Evolutionary conservation across 2,797 vertebrate species (phyloP), one percentile per base, ranked within the genome.

Genomic region (Emydoidea blandingii): DNA sequence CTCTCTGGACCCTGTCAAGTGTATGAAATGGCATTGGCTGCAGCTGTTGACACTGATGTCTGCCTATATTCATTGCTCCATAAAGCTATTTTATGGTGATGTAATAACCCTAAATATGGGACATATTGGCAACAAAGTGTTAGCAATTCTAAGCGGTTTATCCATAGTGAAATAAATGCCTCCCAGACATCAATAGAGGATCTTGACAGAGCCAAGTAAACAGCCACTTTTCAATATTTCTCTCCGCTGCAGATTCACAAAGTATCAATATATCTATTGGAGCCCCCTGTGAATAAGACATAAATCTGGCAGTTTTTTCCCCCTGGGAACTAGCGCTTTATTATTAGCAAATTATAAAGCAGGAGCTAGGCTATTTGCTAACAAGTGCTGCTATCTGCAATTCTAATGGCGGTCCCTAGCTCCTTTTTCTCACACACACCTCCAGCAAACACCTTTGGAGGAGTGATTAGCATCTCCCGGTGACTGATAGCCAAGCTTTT

Each of bases 241-340:
- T 91, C 92, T 47, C 87, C 21, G 86, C 92, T 50, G 85, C 78
- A 93, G 93, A 89, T 90, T 92, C 87, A 53, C 94, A 53, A 90
- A 31, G 86, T 96, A 97, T 97, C 97, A 93, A 97, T 97, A 97
- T 94, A 96, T 96, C 96, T 95, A 95, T 94, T 47, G 92, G 85
- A 88, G 91, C n/a, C 95, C 86, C 95, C 85, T 93, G 93, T 91
- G 88, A 97, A 85, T 79, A 23, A 93, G 92, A 53, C 91, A 96
- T 95, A 95, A 97, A 96, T 95, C 97, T 68, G 84, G 68, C 85
- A 14, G 1, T 78, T 93, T 94, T 95, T 93, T 27, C 4, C 65
- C 53, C 93, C 92, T 79, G 86, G 89, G 95, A 96, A 94, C 93
- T 93, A 96, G 92, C 21, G 62, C 78, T 96, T 96, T 93, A 88